Evolutionary conservation across 2,888 invertebrate species (phyloP), one percentile per base, ranked within the genome.

Genomic region (Leistus spinibarbis): DNA sequence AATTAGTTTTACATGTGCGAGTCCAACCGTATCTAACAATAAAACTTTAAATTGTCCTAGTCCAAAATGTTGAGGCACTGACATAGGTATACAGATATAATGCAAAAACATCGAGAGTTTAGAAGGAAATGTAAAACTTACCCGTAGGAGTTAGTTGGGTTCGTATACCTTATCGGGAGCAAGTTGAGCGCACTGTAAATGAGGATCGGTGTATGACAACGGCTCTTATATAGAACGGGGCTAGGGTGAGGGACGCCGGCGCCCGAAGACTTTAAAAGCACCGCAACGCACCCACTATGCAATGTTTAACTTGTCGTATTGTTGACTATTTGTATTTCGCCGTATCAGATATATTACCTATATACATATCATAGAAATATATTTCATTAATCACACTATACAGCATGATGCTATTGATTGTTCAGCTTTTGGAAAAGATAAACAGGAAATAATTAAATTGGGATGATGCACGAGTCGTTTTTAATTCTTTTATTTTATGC

Each of bases 121-220:
- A n/a, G n/a, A n/a, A n/a, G n/a, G n/a, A n/a, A 40, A 40, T 40
- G 1, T 40, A 40, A 10, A 40, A 40, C 40, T 40, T 40, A 40
- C 40, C 10, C 60, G 56, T n/a, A 22, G 60, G 60, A 17, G 60
- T 1, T 20, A 60, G 60, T 60, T 60, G 60, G 22, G 60, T 60
- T 19, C 19, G 54, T 68, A 56, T 68, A 68, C 54, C 68, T 54
- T 23, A 68, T 56, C 22, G 56, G 68, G 56, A 23, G 16, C 19
- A 23, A 40, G 62, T 69, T 69, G 69, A 69, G 69, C 69, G 69
- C 69, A 69, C 69, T 57, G 69, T 57, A 71, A 71, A 71, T 71
- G 71, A 71, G 63, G 17, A 54, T 17, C 54, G 23, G 19, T 24
- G 54, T 57, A 53, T 54, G 71, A 71, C 71, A 71, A 19, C 22